phyloP scores from a whole-genome alignment of 1,140 invertebrate species.

The Drosophila pseudoananassae region DNA sequence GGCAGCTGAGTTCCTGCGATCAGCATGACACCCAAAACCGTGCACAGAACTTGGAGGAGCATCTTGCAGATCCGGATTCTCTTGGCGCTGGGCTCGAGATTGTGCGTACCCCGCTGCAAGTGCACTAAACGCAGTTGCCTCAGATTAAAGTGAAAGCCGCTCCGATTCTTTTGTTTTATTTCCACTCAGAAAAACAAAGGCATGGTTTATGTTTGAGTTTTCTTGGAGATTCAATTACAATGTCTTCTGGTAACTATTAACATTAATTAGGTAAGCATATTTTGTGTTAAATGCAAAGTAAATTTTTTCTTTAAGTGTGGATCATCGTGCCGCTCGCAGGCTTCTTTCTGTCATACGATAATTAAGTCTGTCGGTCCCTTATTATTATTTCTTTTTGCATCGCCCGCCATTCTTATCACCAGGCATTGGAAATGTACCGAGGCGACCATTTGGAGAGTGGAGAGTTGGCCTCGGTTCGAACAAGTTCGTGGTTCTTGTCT shows the following conservation, averaged over 20 bases:
- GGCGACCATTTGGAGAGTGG: slow-evolving; percentile 31
- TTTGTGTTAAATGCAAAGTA: not conserved
- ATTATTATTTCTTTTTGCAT: slow-evolving; percentile 60
- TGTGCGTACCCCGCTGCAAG: slow-evolving; percentile 33
- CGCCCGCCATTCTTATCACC: slow-evolving; percentile 34
- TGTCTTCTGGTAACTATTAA: not conserved
- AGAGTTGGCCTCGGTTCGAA: slow-evolving; percentile 4
- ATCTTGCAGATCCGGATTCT: slow-evolving; percentile 20
- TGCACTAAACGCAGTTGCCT: slow-evolving; percentile 52
- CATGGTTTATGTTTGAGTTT: not conserved
- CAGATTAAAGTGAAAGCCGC: slow-evolving; percentile 60
- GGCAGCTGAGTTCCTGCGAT: slow-evolving; percentile 1
- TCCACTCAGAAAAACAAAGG: slow-evolving; percentile 27
- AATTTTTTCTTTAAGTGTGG: slow-evolving; percentile 18
- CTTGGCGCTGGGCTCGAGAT: slow-evolving; percentile 21
- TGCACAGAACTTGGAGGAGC: slow-evolving; percentile 33
- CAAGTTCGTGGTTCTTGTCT: slow-evolving; percentile 9
- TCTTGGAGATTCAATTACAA: not conserved
- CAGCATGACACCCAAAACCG: slow-evolving; percentile 22
- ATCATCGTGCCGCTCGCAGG: slow-evolving; percentile 22
- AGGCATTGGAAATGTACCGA: slow-evolving; percentile 61
- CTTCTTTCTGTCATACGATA: slow-evolving; percentile 48
- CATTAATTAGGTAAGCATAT: not conserved
- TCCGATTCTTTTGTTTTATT: slow-evolving; percentile 35
- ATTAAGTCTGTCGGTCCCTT: slow-evolving; percentile 34